A percentile compares a stretch with the other conserved stretches of the same genome.
Evolutionary conservation across 1,140 invertebrate species (phyloP).

Genomic region (Sesamia nonagrioides): DNA sequence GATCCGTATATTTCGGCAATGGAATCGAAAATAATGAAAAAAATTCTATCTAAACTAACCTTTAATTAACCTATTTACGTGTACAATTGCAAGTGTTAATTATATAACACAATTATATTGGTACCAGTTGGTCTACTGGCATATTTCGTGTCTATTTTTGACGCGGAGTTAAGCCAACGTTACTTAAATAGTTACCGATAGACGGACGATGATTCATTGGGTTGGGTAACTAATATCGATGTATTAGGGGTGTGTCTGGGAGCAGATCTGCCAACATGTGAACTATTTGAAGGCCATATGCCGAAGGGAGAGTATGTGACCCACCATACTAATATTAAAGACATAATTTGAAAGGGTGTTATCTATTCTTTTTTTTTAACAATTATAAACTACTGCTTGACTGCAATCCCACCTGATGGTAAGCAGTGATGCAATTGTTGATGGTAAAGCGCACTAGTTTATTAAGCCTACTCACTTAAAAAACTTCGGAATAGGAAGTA

Average conservation of each 20-base stretch:
- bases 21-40: conserved; percentile 5
- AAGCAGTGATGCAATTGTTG: no score
- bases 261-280: neutral
- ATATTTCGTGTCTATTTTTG: neutral
- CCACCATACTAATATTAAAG: no score
- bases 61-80: conserved; percentile 19
- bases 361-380: no score
- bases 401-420: no score
- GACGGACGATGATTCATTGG: conserved; percentile 19
- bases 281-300: conserved; percentile 5
- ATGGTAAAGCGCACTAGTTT: no score
- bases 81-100: neutral
- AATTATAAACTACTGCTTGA: no score
- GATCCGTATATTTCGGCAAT: no score
- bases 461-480: no score
- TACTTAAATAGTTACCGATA: conserved; percentile 2
- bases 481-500: no score
- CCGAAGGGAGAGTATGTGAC: neutral
- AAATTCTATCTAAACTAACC: neutral
- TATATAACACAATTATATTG: conserved; percentile 8
- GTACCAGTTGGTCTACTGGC: conserved; percentile 16
- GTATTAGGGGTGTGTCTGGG: conserved; percentile 6
- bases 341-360: no score
- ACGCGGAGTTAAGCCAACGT: neutral
- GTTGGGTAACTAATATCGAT: conserved; percentile 3